A percentile compares a stretch with the other conserved stretches of the same genome.
phyloP scores from a whole-genome alignment of 2,797 vertebrate genomes.

The Merluccius polli region DNA sequence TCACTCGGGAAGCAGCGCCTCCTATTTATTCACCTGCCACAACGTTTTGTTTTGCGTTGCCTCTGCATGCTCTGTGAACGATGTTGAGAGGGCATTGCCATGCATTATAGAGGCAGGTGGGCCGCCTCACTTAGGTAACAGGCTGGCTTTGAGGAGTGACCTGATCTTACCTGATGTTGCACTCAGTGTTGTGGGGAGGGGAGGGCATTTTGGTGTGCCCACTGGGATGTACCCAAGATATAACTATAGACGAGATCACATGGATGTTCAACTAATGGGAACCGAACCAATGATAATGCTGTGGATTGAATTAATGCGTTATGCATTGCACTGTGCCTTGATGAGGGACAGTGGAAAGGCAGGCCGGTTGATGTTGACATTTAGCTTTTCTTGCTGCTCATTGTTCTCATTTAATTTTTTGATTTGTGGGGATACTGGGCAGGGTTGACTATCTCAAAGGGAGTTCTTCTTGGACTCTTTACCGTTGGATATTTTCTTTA shows the following conservation, averaged over 20 bases:
- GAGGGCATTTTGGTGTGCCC: conserved; percentile 12
- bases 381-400: no score
- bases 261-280: no score
- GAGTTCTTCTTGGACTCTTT: neutral
- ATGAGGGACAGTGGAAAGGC: neutral
- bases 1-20: conserved; percentile 4
- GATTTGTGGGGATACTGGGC: no score
- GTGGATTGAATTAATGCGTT: no score
- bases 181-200: conserved; percentile 12
- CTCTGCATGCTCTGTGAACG: conserved; percentile 16
- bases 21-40: conserved; percentile 22
- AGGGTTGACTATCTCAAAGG: neutral
- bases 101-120: neutral
- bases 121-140: neutral
- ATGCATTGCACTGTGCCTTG: neutral
- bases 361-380: no score
- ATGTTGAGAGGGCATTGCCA: neutral
- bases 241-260: no score
- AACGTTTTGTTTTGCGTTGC: conserved; percentile 20
- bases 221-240: no score
- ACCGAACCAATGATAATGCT: no score
- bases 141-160: neutral
- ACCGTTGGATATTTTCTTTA: neutral
- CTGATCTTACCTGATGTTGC: neutral
- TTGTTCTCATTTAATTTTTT: no score